A percentile compares a stretch with the other conserved stretches of the same genome.
Evolutionary conservation across 2,113 vertebrate genomes (phyloP).

Genomic region (Tichodroma muraria): DNA sequence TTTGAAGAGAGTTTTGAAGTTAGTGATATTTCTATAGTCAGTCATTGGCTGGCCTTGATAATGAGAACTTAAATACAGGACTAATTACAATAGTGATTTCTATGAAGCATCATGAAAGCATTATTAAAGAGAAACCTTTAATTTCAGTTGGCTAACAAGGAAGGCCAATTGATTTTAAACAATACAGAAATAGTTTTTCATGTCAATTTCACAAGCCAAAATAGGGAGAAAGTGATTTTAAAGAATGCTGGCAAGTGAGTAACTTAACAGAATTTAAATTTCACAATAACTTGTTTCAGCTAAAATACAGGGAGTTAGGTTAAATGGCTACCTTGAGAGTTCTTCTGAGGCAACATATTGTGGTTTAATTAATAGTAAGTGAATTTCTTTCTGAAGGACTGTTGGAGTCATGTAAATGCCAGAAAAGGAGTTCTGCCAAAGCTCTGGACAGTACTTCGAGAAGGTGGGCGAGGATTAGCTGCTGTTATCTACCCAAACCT

Average conservation of each 20-base stretch:
- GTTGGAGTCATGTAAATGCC: slow-evolving; percentile 89
- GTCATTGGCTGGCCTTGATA: neutral
- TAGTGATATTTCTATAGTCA: neutral
- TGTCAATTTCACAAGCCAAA: neutral
- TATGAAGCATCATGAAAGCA: neutral
- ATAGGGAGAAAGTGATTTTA: neutral
- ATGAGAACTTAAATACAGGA: neutral
- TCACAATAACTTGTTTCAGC: neutral
- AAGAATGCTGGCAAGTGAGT: neutral
- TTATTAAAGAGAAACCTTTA: neutral
- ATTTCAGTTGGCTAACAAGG: neutral
- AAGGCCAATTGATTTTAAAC: neutral
- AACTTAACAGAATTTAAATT: neutral
- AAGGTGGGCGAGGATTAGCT: slow-evolving; percentile 88
- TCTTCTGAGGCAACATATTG: neutral
- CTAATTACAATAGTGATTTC: neutral
- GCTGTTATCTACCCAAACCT: slow-evolving; percentile 87
- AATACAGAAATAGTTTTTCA: neutral
- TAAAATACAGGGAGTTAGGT: neutral
- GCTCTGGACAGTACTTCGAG: slow-evolving; percentile 83
- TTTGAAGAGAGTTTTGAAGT: neutral
- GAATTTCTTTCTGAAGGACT: slow-evolving; percentile 75
- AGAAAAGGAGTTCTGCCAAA: slow-evolving; percentile 92
- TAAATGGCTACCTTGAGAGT: neutral
- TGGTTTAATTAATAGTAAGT: neutral